Evolutionary conservation across 1,140 invertebrate species (phyloP).

Genomic region (Eubasilissa regina): DNA sequence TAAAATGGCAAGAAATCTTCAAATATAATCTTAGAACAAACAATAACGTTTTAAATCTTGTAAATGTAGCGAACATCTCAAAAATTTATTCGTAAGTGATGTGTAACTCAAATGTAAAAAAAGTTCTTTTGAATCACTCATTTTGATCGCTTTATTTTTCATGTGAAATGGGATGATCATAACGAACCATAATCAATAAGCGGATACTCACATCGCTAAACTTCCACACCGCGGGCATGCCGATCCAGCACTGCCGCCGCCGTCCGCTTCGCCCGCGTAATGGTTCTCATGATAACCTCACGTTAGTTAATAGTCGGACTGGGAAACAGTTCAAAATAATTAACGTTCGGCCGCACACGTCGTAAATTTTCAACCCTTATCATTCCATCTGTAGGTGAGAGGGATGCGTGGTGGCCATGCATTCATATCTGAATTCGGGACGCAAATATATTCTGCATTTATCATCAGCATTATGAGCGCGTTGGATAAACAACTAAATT

Average conservation of each 20-base stretch:
- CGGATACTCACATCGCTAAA: background rate
- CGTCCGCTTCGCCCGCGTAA: constrained; percentile 30
- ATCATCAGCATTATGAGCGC: no score
- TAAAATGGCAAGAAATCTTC: no score
- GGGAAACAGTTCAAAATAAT: constrained; percentile 58
- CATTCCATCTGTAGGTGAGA: constrained; percentile 35
- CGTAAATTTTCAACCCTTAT: constrained; percentile 55
- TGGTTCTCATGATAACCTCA: constrained; percentile 56
- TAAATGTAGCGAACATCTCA: no score
- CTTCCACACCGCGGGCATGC: background rate
- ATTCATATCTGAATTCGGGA: background rate
- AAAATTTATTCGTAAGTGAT: no score
- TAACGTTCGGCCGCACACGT: constrained; percentile 54
- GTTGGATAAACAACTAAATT: no score
- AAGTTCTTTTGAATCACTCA: no score
- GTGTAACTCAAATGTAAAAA: no score
- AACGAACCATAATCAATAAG: no score
- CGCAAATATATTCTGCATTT: background rate
- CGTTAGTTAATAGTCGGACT: constrained; percentile 58
- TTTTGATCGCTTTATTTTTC: no score
- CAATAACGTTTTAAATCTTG: no score
- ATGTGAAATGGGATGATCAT: no score
- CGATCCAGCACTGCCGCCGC: background rate
- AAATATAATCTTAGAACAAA: no score
- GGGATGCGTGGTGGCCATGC: background rate